A percentile compares a stretch with the other conserved stretches of the same genome.
phyloP scores from a whole-genome alignment of 2,113 vertebrate genomes.

The Poeciliopsis occidentalis region DNA sequence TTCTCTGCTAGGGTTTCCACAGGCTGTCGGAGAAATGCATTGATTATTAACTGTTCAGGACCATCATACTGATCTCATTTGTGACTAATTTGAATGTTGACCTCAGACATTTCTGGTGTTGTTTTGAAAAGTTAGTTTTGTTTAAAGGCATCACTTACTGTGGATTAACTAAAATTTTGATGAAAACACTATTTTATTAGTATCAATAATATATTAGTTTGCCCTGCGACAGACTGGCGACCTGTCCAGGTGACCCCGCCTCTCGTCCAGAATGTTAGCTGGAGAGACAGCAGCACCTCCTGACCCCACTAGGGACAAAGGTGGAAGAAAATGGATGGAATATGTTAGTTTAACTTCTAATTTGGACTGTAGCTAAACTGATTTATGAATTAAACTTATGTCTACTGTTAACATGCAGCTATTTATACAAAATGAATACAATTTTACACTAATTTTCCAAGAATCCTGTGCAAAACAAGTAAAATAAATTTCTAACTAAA shows the following conservation, averaged over 20 bases:
- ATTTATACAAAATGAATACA: neutral
- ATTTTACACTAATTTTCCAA: neutral
- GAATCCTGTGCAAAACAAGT: neutral
- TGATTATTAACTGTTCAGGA: neutral
- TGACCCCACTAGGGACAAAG: no score
- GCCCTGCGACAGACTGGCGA: no score
- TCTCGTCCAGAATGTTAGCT: no score
- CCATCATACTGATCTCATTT: neutral
- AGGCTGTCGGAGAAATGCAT: slow-evolving; percentile 81
- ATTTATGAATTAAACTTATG: neutral
- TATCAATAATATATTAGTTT: neutral
- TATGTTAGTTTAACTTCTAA: neutral
- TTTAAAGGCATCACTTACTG: neutral
- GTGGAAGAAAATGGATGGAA: no score
- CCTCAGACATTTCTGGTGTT: neutral
- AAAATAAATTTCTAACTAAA: neutral
- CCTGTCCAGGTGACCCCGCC: no score
- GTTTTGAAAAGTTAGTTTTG: neutral
- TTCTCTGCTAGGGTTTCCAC: slow-evolving; percentile 84
- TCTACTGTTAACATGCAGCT: no score
- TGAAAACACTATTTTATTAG: neutral
- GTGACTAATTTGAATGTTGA: neutral
- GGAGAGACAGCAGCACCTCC: no score
- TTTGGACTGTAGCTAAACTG: neutral
- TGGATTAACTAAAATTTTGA: neutral